A percentile compares a stretch with the other conserved stretches of the same genome.
Conservation (phyloP, 2,888 invertebrate genomes). For the Drosophila peninsularis region DNA sequence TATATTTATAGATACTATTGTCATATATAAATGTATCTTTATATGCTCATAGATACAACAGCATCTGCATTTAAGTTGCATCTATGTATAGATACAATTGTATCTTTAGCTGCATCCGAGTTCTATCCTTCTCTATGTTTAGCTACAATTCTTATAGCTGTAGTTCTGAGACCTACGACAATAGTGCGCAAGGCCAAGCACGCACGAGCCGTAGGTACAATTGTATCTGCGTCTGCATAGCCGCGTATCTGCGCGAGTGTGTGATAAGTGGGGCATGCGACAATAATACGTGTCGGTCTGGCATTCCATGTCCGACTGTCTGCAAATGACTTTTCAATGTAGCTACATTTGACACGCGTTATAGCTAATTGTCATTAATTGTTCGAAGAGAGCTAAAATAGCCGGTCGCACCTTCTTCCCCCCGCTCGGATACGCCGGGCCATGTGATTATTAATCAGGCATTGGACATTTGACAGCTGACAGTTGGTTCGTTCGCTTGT, state of each 20-base stretch:
- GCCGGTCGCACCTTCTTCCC: background rate
- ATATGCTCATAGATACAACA: too few species aligned
- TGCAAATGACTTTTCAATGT: constrained; percentile 69
- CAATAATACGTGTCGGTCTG: constrained; percentile 16
- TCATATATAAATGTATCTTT: too few species aligned
- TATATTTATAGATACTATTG: background rate
- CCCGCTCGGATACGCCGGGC: constrained; percentile 6
- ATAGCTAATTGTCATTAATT: constrained; percentile 76
- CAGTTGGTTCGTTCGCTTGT: constrained; percentile 40
- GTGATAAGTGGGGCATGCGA: constrained; percentile 20
- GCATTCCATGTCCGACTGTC: constrained; percentile 28
- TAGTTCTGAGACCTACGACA: constrained; percentile 1
- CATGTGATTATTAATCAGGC: constrained; percentile 43
- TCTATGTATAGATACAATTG: background rate
- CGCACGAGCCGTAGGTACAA: background rate
- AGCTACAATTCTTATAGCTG: background rate
- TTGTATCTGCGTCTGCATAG: background rate
- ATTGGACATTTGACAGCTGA: constrained; percentile 34
- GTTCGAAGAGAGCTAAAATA: constrained; percentile 27
- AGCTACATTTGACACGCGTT: constrained; percentile 45
- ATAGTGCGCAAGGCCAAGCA: background rate
- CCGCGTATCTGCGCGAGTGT: background rate
- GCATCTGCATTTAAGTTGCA: too few species aligned
- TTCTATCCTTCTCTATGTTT: background rate
- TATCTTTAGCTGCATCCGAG: background rate